Base-by-base conservation (phyloP, 2,888 invertebrate genomes). In the Euzetes globulus region DNA sequence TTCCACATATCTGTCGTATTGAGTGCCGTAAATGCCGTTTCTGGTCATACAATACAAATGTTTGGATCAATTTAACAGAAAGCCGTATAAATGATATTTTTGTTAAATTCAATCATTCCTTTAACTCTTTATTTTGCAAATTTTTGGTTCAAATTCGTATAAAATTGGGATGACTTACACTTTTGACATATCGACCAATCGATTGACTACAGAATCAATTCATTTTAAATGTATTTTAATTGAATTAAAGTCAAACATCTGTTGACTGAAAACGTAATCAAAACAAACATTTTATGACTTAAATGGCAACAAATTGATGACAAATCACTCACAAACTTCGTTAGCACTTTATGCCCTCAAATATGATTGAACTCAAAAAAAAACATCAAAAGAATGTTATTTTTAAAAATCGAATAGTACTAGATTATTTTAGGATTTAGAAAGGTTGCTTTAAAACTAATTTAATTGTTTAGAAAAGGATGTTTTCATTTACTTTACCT, bases 1-100 rank as follows among this genome's bases (percentile, higher is more conserved):
- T 75, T 86, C 85, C 45, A 85, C 83, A 82, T 85, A 85, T n/a
- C 85, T 82, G 79, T 86, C 86, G 77, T 85, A 86, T 41, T 82
- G 79, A 75, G 80, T 81, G 13, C 84, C 83, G 19, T 65, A 75
- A 7, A 72, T 22, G 11, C 75, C 75, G 27, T 29, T 45, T 25
- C 60, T 60, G 29, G 41, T 13, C 41, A 41, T 41, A 52, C 22
- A 19, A 52, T 19, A 52, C 19, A 52, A 4, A 6, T 33, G 33
- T 41, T 41, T 11, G 11, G 13, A 41, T 41, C 41, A 50, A 50
- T 50, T 19, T 6, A 50, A 50, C 15, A n/a, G n/a, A n/a, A n/a
- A n/a, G n/a, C n/a, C n/a, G n/a, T n/a, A n/a, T n/a, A n/a, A n/a
- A n/a, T n/a, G n/a, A n/a, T n/a, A n/a, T n/a, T n/a, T n/a, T n/a